These are phyloP conservation scores for Nomada fabriciana DNA, from an alignment of 2,888 invertebrate species.

Conservation along the genomic window DNA sequence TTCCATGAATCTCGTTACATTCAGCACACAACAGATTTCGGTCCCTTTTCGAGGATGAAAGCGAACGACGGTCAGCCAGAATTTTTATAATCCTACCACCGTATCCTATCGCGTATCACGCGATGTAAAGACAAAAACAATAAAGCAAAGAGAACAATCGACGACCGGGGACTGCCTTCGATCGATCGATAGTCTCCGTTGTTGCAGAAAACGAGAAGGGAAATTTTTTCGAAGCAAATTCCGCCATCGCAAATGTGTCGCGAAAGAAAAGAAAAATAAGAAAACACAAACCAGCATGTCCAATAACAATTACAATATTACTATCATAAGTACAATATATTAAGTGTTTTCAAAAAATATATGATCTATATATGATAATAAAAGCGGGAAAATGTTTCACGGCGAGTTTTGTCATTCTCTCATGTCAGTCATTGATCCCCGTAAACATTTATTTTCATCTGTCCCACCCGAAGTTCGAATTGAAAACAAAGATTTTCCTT, in stretches of 20 bases:
- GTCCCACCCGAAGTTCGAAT: no score
- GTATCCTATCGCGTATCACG: neutral
- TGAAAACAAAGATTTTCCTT: no score
- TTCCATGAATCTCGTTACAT: constrained; percentile 39
- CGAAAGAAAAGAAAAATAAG: constrained; percentile 14
- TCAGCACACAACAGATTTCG: neutral
- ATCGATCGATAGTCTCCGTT: constrained; percentile 49
- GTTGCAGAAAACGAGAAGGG: neutral
- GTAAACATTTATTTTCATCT: neutral
- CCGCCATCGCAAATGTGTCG: neutral
- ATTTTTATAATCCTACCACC: constrained; percentile 69
- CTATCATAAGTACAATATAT: constrained; percentile 81
- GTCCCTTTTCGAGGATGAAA: constrained; percentile 41
- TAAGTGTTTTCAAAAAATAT: constrained; percentile 82
- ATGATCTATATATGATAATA: constrained; percentile 82
- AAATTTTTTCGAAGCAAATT: constrained; percentile 16
- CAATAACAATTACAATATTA: constrained; percentile 79
- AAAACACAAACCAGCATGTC: constrained; percentile 74
- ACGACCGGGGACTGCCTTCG: constrained; percentile 1
- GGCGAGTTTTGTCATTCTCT: constrained; percentile 56
- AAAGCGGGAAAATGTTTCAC: constrained; percentile 77
- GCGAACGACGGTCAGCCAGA: constrained; percentile 58
- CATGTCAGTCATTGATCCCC: constrained; percentile 42
- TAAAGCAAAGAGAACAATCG: no score
- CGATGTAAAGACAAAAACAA: neutral